Evolutionary conservation across 2,797 vertebrate genomes (phyloP), one percentile per base, ranked within the genome.

Genomic region (Melopsittacus undulatus): DNA sequence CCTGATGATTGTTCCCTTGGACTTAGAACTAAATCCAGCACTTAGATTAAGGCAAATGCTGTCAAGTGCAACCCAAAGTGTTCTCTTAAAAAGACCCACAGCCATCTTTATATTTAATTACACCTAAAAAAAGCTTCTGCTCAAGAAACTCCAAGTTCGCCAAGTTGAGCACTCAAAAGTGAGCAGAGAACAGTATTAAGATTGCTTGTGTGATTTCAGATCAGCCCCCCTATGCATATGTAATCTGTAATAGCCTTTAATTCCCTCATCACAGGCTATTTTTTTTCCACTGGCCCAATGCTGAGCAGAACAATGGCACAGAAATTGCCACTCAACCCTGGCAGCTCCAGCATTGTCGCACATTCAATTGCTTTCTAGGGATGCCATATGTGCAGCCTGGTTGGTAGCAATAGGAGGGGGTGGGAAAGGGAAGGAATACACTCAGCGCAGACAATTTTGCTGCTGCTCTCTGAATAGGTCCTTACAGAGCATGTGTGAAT

Each of bases 241-340:
- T 87, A 74, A 38, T 70, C 72, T 29, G 40, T 87, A 94, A 92
- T 61, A 90, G 63, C 64, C 85, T 94, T 95, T 96, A 96, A 97
- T 94, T 95, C 78, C 80, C 85, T 92, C 91, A 96, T 96, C 92
- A 94, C 72, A 27, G 75, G 78, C 72, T 96, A 64, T 81, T 96
- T 96, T 94, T 83, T 94, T 85, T 73, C 48, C 42, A 57, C 63
- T 34, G 75, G 85, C 83, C 92, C 80, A 77, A 23, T 42, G 85
- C 90, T 94, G 91, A 95, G 95, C 91, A 89, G 88, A 94, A 94
- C 91, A 96, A 97, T 95, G 67, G 92, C 67, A 92, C 26, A 82
- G 83, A 95, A 95, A 97, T 94, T 94, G 94, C 95, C 83, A 90
- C 94, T 96, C 94, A 95, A 64, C 91, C 74, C 80, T 87, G 72